phyloP scores from a whole-genome alignment of 1,140 invertebrate genomes.

The Argopecten irradians region DNA sequence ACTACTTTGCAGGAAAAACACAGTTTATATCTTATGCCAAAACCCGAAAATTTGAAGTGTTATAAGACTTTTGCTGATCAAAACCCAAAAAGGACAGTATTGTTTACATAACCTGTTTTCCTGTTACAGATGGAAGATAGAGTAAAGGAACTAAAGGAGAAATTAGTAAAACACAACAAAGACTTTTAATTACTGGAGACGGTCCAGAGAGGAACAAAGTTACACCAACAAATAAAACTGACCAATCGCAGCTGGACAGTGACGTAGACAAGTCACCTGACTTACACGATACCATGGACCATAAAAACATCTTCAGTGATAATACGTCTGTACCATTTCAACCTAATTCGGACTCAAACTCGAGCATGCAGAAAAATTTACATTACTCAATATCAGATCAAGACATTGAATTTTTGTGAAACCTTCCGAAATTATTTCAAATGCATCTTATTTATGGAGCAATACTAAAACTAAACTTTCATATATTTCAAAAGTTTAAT shows the following conservation, averaged over 20 bases:
- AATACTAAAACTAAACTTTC: no score
- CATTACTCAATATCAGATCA: slow-evolving; percentile 41
- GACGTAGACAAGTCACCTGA: slow-evolving; percentile 22
- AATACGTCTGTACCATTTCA: not conserved
- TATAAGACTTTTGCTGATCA: no score
- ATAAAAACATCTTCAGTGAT: not conserved
- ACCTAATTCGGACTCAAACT: slow-evolving; percentile 55
- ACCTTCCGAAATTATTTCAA: not conserved
- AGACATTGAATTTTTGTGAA: slow-evolving; percentile 44
- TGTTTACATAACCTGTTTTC: slow-evolving; percentile 1
- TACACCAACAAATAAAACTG: slow-evolving; percentile 5
- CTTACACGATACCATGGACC: not conserved
- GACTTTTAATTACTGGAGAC: slow-evolving; percentile 39
- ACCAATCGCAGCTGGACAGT: not conserved
- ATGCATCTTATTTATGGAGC: not conserved
- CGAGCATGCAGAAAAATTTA: slow-evolving; percentile 52
- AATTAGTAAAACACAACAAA: slow-evolving; percentile 59
- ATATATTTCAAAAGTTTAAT: no score
- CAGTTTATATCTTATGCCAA: not conserved
- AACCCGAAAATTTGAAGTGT: not conserved
- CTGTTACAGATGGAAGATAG: slow-evolving; percentile 67
- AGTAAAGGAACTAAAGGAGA: slow-evolving; percentile 62
- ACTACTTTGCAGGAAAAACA: no score
- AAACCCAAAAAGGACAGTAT: no score
- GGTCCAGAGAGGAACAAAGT: not conserved